Evolutionary conservation across 1,140 invertebrate species (phyloP).

Genomic region (Leptinotarsa undecemlineata): DNA sequence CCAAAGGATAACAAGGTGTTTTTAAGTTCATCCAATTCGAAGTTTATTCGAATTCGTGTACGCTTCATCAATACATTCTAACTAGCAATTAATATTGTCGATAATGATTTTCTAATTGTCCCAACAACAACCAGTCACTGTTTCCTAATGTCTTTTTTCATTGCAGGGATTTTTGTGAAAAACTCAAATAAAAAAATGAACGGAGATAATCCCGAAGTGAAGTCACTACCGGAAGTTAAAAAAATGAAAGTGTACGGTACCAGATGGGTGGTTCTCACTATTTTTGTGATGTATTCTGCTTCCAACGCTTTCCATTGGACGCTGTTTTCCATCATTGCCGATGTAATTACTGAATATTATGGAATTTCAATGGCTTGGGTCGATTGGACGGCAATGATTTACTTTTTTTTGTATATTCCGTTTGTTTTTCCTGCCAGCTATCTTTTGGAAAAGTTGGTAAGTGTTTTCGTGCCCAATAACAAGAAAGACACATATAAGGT

Average conservation of each 20-base stretch:
- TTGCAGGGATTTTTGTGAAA: too few relatives aligned
- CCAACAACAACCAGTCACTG: too few relatives aligned
- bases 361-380: constrained; percentile 73
- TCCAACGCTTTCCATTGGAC: constrained; percentile 91
- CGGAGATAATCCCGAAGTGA: too few relatives aligned
- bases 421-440: constrained; percentile 95
- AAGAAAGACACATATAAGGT: too few relatives aligned
- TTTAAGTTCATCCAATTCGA: too few relatives aligned
- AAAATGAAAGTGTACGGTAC: constrained; percentile 74
- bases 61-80: too few relatives aligned
- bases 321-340: constrained; percentile 85
- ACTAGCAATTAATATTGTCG: too few relatives aligned
- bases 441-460: constrained; percentile 86
- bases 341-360: constrained; percentile 76
- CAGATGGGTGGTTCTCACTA: constrained; percentile 83
- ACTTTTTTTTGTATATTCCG: constrained; percentile 95
- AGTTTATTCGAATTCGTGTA: too few relatives aligned
- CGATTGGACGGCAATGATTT: constrained; percentile 97
- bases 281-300: constrained; percentile 89
- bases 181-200: too few relatives aligned
- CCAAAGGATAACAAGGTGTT: too few relatives aligned
- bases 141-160: too few relatives aligned
- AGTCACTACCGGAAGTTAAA: constrained; percentile 50
- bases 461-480: constrained; percentile 46
- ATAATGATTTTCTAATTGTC: too few relatives aligned